A percentile compares a stretch with the other conserved stretches of the same genome.
phyloP scores from a whole-genome alignment of 2,797 vertebrate species.

The Enteromius fasciolatus region DNA sequence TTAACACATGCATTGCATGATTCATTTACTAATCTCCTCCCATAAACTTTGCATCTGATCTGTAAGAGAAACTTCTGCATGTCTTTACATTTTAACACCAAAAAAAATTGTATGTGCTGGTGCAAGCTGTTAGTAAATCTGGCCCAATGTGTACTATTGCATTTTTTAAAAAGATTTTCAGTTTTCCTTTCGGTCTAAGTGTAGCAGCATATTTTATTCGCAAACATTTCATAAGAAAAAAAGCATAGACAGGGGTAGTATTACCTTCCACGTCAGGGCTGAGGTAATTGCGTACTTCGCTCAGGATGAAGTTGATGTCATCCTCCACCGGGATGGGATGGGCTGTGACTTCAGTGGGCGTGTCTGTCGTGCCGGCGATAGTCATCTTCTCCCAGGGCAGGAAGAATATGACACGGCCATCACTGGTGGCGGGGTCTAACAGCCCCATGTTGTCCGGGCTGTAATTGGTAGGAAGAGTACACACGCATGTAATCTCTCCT shows the following conservation, averaged over 20 bases:
- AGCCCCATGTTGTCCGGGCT: slow-evolving; percentile 98
- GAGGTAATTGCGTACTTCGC: slow-evolving; percentile 94
- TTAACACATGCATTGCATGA: background rate
- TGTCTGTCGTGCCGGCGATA: slow-evolving; percentile 94
- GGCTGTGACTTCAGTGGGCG: slow-evolving; percentile 86
- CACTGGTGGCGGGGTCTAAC: slow-evolving; percentile 95
- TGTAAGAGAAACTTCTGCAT: background rate
- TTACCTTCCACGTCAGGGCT: slow-evolving; percentile 92
- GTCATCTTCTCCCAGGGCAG: slow-evolving; percentile 99
- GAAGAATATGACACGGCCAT: slow-evolving; percentile 97
- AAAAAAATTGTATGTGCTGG: background rate
- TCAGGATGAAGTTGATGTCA: slow-evolving; percentile 97
- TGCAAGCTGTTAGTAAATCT: background rate
- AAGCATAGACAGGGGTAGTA: background rate
- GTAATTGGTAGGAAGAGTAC: slow-evolving; percentile 41
- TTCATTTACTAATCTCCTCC: background rate
- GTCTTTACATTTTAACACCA: background rate
- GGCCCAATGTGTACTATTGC: background rate
- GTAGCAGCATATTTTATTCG: background rate
- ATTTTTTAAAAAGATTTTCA: background rate
- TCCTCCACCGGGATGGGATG: slow-evolving; percentile 93
- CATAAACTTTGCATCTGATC: background rate
- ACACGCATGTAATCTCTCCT: background rate
- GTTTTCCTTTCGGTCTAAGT: background rate
- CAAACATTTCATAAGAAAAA: background rate